Percentiles rank a stretch among this genome's conserved stretches.
These are phyloP conservation scores for Pterois miles DNA, from an alignment of 2,797 vertebrate genomes.

Conservation along the genomic window DNA sequence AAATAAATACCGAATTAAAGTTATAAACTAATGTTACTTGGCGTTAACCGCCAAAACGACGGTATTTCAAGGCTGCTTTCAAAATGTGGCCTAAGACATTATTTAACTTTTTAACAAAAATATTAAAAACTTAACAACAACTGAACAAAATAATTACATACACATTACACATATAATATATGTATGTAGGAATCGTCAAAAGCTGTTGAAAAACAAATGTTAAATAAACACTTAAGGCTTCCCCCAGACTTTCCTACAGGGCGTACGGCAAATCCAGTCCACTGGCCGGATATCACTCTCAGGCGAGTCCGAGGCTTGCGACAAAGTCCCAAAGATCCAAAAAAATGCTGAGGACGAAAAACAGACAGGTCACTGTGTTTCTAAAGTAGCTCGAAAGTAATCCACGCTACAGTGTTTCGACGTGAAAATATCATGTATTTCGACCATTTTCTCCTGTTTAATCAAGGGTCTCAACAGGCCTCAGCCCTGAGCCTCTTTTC, in stretches of 20 bases:
- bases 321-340: slow-evolving; percentile 75
- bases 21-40: background rate
- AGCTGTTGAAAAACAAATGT: background rate
- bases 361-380: background rate
- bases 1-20: background rate
- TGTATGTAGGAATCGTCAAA: background rate
- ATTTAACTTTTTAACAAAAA: slow-evolving; percentile 17
- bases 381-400: slow-evolving; percentile 40
- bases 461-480: slow-evolving; percentile 73
- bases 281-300: slow-evolving; percentile 30
- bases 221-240: slow-evolving; percentile 71
- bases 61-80: slow-evolving; percentile 12
- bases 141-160: fast-evolving
- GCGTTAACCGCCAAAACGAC: slow-evolving; percentile 54
- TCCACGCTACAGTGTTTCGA: slow-evolving; percentile 34
- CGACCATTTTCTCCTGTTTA: slow-evolving; percentile 49
- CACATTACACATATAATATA: background rate
- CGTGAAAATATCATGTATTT: slow-evolving; percentile 34
- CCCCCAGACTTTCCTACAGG: slow-evolving; percentile 76
- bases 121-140: background rate
- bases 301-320: slow-evolving; percentile 80
- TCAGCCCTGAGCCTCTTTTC: slow-evolving; percentile 85
- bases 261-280: slow-evolving; percentile 56
- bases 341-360: slow-evolving; percentile 39
- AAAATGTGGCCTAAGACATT: slow-evolving; percentile 60